Evolutionary conservation across 2,888 invertebrate genomes (phyloP), one percentile per base, ranked within the genome.

Genomic region (Malacosoma neustria): DNA sequence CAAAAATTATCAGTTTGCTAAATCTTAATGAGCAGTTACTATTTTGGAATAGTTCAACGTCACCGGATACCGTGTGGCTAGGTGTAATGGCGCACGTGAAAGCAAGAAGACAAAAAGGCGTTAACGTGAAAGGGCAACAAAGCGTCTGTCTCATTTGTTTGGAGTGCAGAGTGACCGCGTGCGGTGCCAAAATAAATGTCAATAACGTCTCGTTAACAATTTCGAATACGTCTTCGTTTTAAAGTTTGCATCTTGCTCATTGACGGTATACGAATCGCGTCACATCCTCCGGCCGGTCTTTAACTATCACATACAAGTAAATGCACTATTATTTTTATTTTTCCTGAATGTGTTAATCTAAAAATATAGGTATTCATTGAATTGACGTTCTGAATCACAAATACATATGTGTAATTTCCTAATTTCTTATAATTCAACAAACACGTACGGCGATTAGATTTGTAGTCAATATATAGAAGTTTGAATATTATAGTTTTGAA

Each of bases 121-220:
- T 57, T 60, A 63, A 65, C 60, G 61, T 60, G 52, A 59, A 60
- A 56, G 54, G 54, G 56, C 49, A 61, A 65, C 61, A 64, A 64
- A 59, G 54, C 60, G 58, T 57, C 64, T 49, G 58, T 48, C 57
- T 55, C 53, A 55, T 59, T 52, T 50, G 47, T 51, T 55, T 59
- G 45, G 54, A 51, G 51, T 56, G 51, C 49, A 59, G 54, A 48
- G 40, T 56, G 39, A 34, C 30, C 31, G 30, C 12, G 22, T 40
- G 52, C 48, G 57, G 45, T 56, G 70, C 69, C 70, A 72, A 71
- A 69, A 71, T 63, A 57, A 62, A 69, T 64, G 61, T 61, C 66
- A 67, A 69, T 67, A 63, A 58, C 56, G 53, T 58, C 53, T 63
- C 54, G 49, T 61, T 57, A 59, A 53, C 52, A 46, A 48, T 43